Evolutionary conservation across 2,888 invertebrate genomes (phyloP).

Genomic region (Silvanus unidentatus): DNA sequence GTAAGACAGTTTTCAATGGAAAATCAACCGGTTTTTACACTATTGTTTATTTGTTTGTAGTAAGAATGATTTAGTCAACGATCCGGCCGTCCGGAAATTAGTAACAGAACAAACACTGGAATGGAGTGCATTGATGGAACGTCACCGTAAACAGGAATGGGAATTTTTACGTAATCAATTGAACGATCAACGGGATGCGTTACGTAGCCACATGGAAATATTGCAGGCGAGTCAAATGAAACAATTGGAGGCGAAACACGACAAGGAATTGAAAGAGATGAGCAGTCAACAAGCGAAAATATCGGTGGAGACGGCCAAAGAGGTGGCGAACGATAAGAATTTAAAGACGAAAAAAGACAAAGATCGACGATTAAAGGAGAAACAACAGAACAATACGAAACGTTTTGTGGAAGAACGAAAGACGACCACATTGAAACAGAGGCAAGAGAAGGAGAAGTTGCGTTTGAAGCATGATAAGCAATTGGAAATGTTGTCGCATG

Average conservation of each 20-base stretch:
- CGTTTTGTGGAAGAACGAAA: constrained; percentile 94
- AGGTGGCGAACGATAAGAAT: constrained; percentile 85
- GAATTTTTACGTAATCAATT: constrained; percentile 73
- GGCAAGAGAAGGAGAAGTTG: constrained; percentile 85
- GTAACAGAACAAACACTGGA: constrained; percentile 90
- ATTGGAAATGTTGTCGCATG: constrained; percentile 79
- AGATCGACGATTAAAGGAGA: constrained; percentile 86
- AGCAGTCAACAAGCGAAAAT: constrained; percentile 91
- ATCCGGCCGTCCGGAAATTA: constrained; percentile 71
- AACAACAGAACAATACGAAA: constrained; percentile 96
- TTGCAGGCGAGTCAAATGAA: constrained; percentile 83
- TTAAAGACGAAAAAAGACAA: constrained; percentile 95
- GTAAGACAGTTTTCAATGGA: constrained; percentile 54
- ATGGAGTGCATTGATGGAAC: constrained; percentile 86
- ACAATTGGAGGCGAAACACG: constrained; percentile 83
- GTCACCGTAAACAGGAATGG: constrained; percentile 78
- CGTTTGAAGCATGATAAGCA: constrained; percentile 90
- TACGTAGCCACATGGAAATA: constrained; percentile 70
- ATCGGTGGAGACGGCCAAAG: constrained; percentile 94
- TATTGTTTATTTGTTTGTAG: constrained; percentile 45
- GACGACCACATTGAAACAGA: constrained; percentile 81
- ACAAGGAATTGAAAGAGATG: constrained; percentile 94
- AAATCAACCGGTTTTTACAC: too few relatives aligned
- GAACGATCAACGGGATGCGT: constrained; percentile 72
- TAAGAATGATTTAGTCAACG: constrained; percentile 73